These are phyloP conservation scores for Megamerina dolium DNA, from an alignment of 2,888 invertebrate genomes.

Conservation along the genomic window DNA sequence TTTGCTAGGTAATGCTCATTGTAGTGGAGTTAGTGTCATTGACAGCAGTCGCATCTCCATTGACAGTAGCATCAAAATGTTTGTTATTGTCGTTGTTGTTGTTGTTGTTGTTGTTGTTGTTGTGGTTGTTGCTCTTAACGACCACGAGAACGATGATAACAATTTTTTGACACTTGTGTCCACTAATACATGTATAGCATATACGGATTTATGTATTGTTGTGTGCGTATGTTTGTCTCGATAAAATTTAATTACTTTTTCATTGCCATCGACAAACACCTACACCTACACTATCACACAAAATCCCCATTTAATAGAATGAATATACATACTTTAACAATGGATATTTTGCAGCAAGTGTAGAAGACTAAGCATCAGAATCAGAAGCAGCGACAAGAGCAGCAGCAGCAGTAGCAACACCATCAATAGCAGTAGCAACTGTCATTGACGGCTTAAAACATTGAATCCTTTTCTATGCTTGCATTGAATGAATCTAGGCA, in stretches of 20 bases:
- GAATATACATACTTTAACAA: too few relatives aligned
- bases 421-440: too few relatives aligned
- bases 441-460: too few relatives aligned
- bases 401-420: not conserved
- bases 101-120: not conserved
- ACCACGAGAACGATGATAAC: not conserved
- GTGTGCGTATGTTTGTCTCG: slow-evolving; percentile 17
- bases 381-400: too few relatives aligned
- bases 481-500: not conserved
- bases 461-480: too few relatives aligned
- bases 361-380: not conserved
- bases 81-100: not conserved
- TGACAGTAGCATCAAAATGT: not conserved
- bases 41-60: not conserved
- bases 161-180: slow-evolving; percentile 16
- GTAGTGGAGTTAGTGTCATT: too few relatives aligned
- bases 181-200: not conserved
- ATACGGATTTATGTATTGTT: too few relatives aligned
- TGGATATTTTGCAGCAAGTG: not conserved
- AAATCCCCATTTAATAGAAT: too few relatives aligned
- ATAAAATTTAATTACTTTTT: slow-evolving; percentile 47
- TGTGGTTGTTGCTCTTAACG: not conserved
- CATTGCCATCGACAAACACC: slow-evolving; percentile 27
- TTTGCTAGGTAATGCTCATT: too few relatives aligned
- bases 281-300: not conserved